Evolutionary conservation across 1,140 invertebrate genomes (phyloP), one percentile per base, ranked within the genome.

Genomic region (Lasioglossum baleicum): DNA sequence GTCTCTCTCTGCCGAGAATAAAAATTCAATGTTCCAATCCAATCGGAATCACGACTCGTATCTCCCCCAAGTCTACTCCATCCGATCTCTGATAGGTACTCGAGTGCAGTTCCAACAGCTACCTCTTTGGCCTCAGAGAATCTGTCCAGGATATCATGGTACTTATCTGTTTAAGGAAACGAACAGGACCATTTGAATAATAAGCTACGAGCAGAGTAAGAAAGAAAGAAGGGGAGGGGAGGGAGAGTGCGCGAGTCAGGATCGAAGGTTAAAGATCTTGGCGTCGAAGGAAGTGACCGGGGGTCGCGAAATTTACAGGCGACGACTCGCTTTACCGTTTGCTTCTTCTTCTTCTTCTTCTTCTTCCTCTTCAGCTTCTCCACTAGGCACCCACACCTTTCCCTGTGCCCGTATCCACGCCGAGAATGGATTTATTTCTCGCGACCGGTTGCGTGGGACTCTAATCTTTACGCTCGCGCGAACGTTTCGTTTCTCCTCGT

Each of bases 381-480:
- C 44, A 10, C 44, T 3, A 11, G 35, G 42, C 58, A 22, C 73
- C 63, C 10, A 42, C 74, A 53, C 44, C 44, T 48, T 73, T 20
- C 4, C 40, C 20, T 13, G 7, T 20, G 17, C 20, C 17, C 51
- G 11, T 20, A 22, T 6, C 17, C 58, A 20, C 22, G 10, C 11
- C 2, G 42, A 63, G 2, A 13, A 56, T 58, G 10, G 26, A 51
- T 69, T 69, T 44, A 44, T 44, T n/a, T 17, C 65, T 6, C 8
- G 3, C 66, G 35, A 60, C 17, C 68, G 69, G 68, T 15, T 51
- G 42, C 51, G 53, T 72, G 31, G 20, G 48, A 56, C 35, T 48
- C 44, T 40, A 44, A 75, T 82, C 71, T 78, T 83, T 64, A 48
- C 42, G 66, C 44, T 75, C 63, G 53, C 58, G 70, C 65, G 65